Conservation (phyloP, 2,113 vertebrate species). For the Tor tambroides region DNA sequence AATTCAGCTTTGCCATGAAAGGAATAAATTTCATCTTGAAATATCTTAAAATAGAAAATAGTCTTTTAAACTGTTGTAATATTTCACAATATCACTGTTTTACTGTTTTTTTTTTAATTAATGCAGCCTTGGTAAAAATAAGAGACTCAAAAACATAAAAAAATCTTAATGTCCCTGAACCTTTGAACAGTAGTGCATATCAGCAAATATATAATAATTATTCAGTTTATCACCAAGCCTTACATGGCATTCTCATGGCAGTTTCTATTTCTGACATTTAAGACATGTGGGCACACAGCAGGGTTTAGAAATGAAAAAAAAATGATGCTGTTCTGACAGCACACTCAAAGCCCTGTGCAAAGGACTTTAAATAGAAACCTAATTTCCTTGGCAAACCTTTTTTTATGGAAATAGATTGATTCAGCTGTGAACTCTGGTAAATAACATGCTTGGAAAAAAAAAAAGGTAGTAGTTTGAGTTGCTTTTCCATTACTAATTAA, state of each 20-base stretch:
- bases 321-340: not conserved
- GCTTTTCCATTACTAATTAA: too few relatives aligned
- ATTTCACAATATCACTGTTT: too few relatives aligned
- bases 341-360: not conserved
- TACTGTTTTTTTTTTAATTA: too few relatives aligned
- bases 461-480: too few relatives aligned
- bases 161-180: not conserved
- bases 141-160: not conserved
- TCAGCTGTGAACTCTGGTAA: too few relatives aligned
- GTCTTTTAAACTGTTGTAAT: not conserved
- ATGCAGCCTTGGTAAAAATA: not conserved
- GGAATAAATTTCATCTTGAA: not conserved
- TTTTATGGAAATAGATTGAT: not conserved
- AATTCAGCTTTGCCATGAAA: too few relatives aligned
- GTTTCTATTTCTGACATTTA: not conserved
- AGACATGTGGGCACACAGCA: not conserved
- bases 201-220: not conserved
- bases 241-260: not conserved
- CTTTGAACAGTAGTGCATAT: not conserved
- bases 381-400: not conserved
- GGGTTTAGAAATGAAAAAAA: not conserved
- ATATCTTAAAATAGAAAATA: not conserved
- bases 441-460: too few relatives aligned
- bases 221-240: not conserved
- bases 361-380: conserved; percentile 44